Percentiles rank a stretch among this genome's conserved stretches.
These are phyloP conservation scores for Spondyliosoma cantharus DNA, from an alignment of 2,797 vertebrate species.

Conservation along the genomic window DNA sequence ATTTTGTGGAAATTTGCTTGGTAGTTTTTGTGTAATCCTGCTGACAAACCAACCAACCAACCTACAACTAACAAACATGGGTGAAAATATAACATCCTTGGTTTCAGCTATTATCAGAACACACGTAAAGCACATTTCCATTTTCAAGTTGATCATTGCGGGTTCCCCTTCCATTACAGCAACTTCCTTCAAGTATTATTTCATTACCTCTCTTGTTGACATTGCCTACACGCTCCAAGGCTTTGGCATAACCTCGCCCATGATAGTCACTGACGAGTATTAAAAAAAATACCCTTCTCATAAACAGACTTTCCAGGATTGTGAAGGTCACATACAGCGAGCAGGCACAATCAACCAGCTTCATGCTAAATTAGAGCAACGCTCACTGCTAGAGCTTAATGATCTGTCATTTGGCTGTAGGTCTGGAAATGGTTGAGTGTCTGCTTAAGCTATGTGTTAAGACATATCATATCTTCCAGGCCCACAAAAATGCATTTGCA, in stretches of 20 bases:
- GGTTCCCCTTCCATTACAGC: background rate
- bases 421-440: conserved; percentile 74
- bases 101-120: no score
- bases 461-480: conserved; percentile 64
- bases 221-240: conserved; percentile 30
- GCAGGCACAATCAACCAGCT: conserved; percentile 52
- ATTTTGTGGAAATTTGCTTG: no score
- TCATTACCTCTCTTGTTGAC: conserved; percentile 29
- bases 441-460: conserved; percentile 69
- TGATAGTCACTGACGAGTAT: conserved; percentile 54
- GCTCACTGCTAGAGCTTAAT: conserved; percentile 69
- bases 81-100: no score
- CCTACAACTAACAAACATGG: no score
- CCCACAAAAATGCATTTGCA: conserved; percentile 59
- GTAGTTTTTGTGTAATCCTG: no score
- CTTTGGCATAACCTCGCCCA: conserved; percentile 26
- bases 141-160: background rate
- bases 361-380: conserved; percentile 74
- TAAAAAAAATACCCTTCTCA: conserved; percentile 48
- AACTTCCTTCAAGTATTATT: conserved; percentile 17
- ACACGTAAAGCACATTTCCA: background rate
- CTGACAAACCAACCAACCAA: no score
- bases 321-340: conserved; percentile 73
- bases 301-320: conserved; percentile 45
- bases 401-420: conserved; percentile 74